These are phyloP conservation scores for Tapirus indicus DNA, from an alignment of 2,797 vertebrate genomes.

Conservation along the genomic window DNA sequence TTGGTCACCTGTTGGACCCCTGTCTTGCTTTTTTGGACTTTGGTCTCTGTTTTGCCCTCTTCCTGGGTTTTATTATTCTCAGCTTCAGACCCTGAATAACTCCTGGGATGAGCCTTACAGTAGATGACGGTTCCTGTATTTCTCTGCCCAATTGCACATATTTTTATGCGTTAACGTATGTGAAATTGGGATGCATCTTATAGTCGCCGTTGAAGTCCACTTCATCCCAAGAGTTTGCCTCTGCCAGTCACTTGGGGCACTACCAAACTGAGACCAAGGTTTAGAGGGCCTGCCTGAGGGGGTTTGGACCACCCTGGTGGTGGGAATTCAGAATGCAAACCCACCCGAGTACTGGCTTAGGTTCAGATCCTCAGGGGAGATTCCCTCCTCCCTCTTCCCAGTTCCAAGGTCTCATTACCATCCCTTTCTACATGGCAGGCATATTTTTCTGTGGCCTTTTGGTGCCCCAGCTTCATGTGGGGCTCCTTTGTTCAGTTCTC, in stretches of 20 bases:
- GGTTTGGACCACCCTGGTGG: neutral
- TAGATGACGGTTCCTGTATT: neutral
- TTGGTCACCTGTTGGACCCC: neutral
- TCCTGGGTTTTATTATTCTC: neutral
- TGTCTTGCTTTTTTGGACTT: neutral
- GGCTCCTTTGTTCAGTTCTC: neutral
- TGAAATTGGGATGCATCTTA: neutral
- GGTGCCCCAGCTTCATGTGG: neutral
- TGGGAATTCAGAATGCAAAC: neutral
- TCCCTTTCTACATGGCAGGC: neutral
- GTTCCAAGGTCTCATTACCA: neutral
- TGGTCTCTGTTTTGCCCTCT: neutral
- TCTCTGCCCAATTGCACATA: neutral
- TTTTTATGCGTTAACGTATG: neutral
- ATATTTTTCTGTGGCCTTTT: neutral
- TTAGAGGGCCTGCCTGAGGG: neutral
- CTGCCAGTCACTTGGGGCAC: neutral
- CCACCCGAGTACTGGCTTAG: rapidly evolving
- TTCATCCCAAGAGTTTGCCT: neutral
- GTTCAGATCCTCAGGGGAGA: neutral
- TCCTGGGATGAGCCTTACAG: neutral
- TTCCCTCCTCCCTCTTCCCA: neutral
- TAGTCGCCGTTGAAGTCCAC: neutral
- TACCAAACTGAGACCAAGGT: neutral
- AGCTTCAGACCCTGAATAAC: neutral